Conservation (phyloP, 2,113 vertebrate genomes). For the Tylochromis polylepis region DNA sequence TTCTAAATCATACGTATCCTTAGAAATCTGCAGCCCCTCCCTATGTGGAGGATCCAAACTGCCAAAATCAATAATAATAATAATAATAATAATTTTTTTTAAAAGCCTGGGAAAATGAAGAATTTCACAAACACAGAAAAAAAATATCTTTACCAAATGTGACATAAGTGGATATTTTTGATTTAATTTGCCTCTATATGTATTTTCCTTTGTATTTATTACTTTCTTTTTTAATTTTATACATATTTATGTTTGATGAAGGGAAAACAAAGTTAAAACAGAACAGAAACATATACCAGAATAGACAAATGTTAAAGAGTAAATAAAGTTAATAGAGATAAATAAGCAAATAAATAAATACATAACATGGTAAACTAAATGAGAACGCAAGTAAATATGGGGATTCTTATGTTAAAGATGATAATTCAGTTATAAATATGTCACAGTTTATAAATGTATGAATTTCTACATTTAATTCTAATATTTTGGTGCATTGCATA, state of each 20-base stretch:
- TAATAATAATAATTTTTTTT: not conserved
- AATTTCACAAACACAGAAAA: not conserved
- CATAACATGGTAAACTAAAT: not conserved
- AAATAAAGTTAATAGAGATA: not conserved
- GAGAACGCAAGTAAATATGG: not conserved
- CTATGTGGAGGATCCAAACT: not conserved
- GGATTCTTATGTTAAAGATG: not conserved
- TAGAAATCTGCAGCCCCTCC: not conserved
- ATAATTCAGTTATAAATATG: not conserved
- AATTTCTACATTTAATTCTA: not conserved
- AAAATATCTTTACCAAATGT: not conserved
- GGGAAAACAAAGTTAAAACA: not conserved
- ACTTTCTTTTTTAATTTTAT: not conserved
- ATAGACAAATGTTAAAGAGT: not conserved
- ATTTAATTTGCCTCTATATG: not conserved
- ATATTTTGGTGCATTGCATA: not conserved
- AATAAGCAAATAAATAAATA: not conserved
- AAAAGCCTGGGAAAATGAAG: not conserved
- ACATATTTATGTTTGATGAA: not conserved
- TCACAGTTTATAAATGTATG: not conserved
- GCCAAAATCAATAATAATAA: not conserved
- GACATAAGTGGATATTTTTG: not conserved
- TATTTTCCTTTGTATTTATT: not conserved
- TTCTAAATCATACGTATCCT: conserved; percentile 15
- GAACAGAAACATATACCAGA: not conserved